A percentile compares a stretch with the other conserved stretches of the same genome.
Evolutionary conservation across 2,797 vertebrate genomes (phyloP).

Genomic region (Cossypha caffra): DNA sequence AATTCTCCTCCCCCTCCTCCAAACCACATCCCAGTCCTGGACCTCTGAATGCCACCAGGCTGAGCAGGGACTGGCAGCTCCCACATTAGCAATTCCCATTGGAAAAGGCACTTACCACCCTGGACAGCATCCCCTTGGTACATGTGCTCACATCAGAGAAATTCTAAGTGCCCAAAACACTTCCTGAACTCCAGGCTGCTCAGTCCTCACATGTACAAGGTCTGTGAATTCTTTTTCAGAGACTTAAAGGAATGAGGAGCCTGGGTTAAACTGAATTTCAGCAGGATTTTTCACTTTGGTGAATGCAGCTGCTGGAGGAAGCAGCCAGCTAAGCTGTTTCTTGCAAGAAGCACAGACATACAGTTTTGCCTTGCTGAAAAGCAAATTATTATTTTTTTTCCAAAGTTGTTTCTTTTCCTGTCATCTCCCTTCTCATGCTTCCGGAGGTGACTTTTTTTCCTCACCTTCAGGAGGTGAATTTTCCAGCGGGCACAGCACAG

Average conservation of each 20-base stretch:
- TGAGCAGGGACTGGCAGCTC: not conserved
- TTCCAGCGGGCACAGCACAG: not conserved
- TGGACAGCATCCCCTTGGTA: accelerated
- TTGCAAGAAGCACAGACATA: not conserved
- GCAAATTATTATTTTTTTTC: accelerated
- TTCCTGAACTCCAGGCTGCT: not conserved
- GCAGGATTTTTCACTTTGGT: not conserved
- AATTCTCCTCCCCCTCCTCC: not conserved
- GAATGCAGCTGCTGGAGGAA: not conserved
- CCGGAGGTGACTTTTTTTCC: not conserved
- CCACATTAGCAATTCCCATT: accelerated
- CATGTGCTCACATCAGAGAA: accelerated
- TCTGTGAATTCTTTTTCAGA: not conserved
- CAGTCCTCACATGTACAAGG: not conserved
- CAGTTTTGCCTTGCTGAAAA: not conserved
- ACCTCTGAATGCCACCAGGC: not conserved
- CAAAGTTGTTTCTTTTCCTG: not conserved
- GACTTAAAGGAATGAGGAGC: not conserved
- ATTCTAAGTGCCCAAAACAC: not conserved
- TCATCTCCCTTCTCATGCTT: not conserved
- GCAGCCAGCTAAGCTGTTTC: not conserved
- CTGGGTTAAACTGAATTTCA: not conserved
- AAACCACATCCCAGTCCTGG: not conserved
- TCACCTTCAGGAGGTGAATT: not conserved
- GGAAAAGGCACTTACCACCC: not conserved